Base-by-base conservation (phyloP, 2,888 invertebrate species). In the Limnephilus lunatus region DNA sequence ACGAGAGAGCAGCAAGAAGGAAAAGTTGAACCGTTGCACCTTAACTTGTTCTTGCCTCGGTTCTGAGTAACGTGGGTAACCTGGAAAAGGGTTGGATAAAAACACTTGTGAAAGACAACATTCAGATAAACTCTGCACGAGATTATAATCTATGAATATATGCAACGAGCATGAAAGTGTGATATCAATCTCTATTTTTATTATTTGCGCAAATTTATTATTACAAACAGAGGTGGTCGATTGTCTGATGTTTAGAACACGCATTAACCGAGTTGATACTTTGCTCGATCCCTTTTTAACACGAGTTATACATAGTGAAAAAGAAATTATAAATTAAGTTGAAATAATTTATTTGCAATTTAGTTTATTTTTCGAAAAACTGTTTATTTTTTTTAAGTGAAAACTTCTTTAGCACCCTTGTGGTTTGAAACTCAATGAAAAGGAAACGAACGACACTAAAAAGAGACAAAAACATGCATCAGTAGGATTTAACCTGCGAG, bases 21-120 rank as follows among this genome's bases (percentile, higher is more conserved):
- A 86, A 86, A 39, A 39, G 83, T 39, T 35, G 83, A 83, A 83
- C 15, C 35, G 83, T 83, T 83, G 83, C 83, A 83, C 35, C 35
- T 83, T 35, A 25, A 25, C n/a, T 35, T 12, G 86, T 48, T 44
- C 14, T 35, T 44, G 12, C 44, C 1, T 48, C 44, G 30, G 44
- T 39, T 39, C 48, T n/a, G 15, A 44, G 35, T 85, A 35, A 12
- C 31, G 32, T 30, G 19, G 82, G 30, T 30, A 9, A 82, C 25
- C 25, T 0, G 25, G 68, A 7, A n/a, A 68, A n/a, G 68, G n/a
- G 68, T 68, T 68, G 68, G 68, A 68, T 68, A 68, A 68, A 68
- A 25, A 68, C 68, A 68, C 68, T 68, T n/a, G 68, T n/a, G 68
- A 68, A 68, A 68, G n/a, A n/a, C 68, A 68, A 68, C 68, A 68